Base-by-base conservation (phyloP, 2,888 invertebrate genomes). In the Caenorhabditis auriculariae region DNA sequence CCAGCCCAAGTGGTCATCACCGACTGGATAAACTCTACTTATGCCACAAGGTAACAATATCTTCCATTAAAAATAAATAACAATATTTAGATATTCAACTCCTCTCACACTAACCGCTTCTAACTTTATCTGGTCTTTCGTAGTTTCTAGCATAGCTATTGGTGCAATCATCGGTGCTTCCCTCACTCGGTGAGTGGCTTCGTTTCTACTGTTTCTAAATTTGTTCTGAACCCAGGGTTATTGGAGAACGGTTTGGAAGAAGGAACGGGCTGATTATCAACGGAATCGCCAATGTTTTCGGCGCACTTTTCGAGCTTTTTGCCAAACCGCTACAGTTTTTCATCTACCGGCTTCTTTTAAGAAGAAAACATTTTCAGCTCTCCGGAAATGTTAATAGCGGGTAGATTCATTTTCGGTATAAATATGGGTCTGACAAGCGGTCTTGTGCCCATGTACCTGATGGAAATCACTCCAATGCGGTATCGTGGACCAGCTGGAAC, bases 301-400 rank as follows among this genome's bases (percentile, higher is more conserved):
- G 81, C 0, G 82, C 82, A 9, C 58, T 78, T 4, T 66, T 84
- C 49, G 83, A 84, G 77, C 78, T 80, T 32, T 61, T 81, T 43
- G 81, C 83, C 43, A 80, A 82, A 58, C 58, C 65, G 9, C 78
- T 81, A 5, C 60, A 44, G 46, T 48, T 35, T 42, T 24, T 19
- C 6, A 35, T 12, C 15, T 12, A 28, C 9, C 35, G 9, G 9
- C n/a, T 32, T 32, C 35, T 12, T n/a, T 32, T 32, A 32, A 32
- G n/a, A 32, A 12, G 35, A 12, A 32, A 9, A 32, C 41, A n/a
- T 42, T 35, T 63, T 42, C 44, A 72, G 70, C 12, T 72, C 72
- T 15, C 84, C 82, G 26, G 84, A 84, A 64, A 77, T 84, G 75
- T 71, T 84, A 29, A 83, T 84, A 17, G 53, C 82, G n/a, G 84